These are phyloP conservation scores for Cyphomyrus discorhynchus DNA, from an alignment of 2,113 vertebrate species.

Conservation along the genomic window DNA sequence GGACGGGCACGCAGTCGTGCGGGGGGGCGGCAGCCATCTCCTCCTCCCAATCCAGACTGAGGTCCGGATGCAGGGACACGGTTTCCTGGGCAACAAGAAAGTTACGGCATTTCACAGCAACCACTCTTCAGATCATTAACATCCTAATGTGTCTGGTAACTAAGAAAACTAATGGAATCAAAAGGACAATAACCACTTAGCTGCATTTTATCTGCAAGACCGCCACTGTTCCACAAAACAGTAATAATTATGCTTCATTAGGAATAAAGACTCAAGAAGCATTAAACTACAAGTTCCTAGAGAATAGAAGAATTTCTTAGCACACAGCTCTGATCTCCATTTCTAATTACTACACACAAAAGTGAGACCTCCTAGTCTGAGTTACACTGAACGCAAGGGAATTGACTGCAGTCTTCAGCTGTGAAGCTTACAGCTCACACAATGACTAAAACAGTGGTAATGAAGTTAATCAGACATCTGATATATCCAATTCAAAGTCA, in stretches of 20 bases:
- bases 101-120: background rate
- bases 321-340: background rate
- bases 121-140: background rate
- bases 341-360: background rate
- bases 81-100: constrained; percentile 56
- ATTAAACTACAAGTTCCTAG: background rate
- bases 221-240: background rate
- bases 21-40: constrained; percentile 71
- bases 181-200: background rate
- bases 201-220: background rate
- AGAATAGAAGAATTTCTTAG: background rate
- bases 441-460: background rate
- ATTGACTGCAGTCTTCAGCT: background rate
- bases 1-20: constrained; percentile 74
- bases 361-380: background rate
- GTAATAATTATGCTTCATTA: background rate
- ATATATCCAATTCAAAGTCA: background rate
- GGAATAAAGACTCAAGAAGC: background rate
- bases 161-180: background rate
- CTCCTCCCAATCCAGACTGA: constrained; percentile 84
- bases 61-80: constrained; percentile 55
- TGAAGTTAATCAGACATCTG: background rate
- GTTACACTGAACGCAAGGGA: background rate
- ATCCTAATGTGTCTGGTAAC: background rate
- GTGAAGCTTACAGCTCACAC: background rate